Conservation (phyloP, 2,113 vertebrate genomes). For the Bungarus multicinctus region DNA sequence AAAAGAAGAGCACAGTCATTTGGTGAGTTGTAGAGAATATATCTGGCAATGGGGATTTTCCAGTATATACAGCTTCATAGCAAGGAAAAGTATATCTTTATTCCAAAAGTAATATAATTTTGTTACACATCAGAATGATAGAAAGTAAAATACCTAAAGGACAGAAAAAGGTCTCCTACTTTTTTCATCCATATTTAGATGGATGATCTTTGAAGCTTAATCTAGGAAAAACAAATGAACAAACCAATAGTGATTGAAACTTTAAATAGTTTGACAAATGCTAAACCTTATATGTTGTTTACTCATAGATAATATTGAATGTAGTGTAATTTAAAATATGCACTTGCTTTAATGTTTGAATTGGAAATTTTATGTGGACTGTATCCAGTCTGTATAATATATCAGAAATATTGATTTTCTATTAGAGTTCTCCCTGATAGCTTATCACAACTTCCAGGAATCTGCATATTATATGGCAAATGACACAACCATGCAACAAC, state of each 20-base stretch:
- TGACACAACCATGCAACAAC: not conserved
- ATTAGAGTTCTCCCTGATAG: not conserved
- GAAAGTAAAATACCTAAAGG: not conserved
- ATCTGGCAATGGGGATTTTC: conserved; percentile 69
- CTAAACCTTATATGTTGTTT: not conserved
- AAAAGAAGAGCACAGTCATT: conserved; percentile 79
- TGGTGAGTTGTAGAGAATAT: conserved; percentile 84
- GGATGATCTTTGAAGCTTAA: not conserved
- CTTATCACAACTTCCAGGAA: not conserved
- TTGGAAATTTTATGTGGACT: too few species aligned
- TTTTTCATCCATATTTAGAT: not conserved
- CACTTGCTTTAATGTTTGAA: not conserved
- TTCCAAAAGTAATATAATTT: not conserved
- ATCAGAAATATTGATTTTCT: not conserved
- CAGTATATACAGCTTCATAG: conserved; percentile 82
- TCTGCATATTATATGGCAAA: not conserved
- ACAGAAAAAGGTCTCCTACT: not conserved
- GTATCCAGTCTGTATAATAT: not conserved
- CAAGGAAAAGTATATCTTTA: conserved; percentile 22
- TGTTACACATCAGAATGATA: not conserved
- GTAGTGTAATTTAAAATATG: not conserved
- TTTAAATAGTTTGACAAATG: not conserved
- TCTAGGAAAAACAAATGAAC: not conserved
- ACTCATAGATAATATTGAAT: not conserved
- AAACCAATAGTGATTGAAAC: not conserved